Base-by-base conservation (phyloP, 1,140 invertebrate species). In the Trichonephila clavipes region DNA sequence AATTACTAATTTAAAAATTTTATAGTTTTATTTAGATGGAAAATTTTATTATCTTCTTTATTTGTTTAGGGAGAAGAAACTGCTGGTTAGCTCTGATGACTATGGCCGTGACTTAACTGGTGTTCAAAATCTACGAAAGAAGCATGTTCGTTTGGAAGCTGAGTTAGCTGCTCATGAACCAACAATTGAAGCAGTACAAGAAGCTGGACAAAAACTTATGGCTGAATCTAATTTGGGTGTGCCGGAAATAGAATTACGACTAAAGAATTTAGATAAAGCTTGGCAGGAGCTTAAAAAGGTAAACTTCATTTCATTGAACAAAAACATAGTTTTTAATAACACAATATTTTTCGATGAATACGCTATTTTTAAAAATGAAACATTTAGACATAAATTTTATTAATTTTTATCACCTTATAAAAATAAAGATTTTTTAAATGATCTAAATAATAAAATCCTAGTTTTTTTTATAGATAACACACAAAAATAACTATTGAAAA, bases 31-130 rank as follows among this genome's bases (percentile, higher is more conserved):
- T 58, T 4, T 58, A 7, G n/a, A 51, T 83, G 51, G 24, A 4
- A 24, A 24, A 62, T 19, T 62, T 64, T 77, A 19, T 40, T 3
- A 28, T 28, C 28, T 66, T 5, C 72, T 82, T 82, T 83, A 18
- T 69, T 72, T 95, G 51, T 51, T 28, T 88, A 98, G 97, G 95
- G 99, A 99, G 95, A 99, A 99, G 97, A 99, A 99, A 96, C 96
- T 99, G 19, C 96, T 99, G 10, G 99, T 99, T 2, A 98, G 98
- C 10, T 99, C 98, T 5, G 99, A 99, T 95, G 99, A 99, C 96
- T 99, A 99, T 96, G 99, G 99, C 0, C 97, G 99, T 93, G 99
- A 99, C 96, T 96, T 99, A 95, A 99, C 99, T 18, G 99, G 99
- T 24, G 99, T 99, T 0, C 99, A 99, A 96, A 99, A 99, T 95